Percentiles rank a stretch among this genome's conserved stretches.
phyloP scores from a whole-genome alignment of 2,888 invertebrate genomes.

The Aspidapion aeneum region DNA sequence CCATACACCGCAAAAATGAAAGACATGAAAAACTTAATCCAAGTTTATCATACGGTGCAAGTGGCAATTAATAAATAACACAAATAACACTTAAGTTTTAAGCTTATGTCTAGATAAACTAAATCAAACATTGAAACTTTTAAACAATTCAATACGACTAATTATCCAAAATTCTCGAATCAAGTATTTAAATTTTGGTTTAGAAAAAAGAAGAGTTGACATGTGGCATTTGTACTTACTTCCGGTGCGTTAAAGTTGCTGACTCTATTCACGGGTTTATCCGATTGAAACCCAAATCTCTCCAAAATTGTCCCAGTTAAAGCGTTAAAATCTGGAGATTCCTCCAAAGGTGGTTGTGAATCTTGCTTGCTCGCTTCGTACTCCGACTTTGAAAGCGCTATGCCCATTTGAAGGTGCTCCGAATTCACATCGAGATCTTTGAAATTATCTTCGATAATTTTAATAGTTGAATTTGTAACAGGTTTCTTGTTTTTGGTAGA shows the following conservation, averaged over 20 bases:
- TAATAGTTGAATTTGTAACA: constrained; percentile 39
- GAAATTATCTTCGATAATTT: constrained; percentile 51
- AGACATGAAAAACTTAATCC: no score
- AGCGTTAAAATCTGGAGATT: constrained; percentile 12
- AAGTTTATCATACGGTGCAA: no score
- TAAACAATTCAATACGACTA: no score
- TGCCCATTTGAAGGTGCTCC: constrained; percentile 63
- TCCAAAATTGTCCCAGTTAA: constrained; percentile 49
- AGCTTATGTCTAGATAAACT: no score
- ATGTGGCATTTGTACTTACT: background rate
- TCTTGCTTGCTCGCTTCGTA: constrained; percentile 30
- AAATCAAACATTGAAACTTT: no score
- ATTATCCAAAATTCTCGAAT: no score
- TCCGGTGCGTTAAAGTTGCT: background rate
- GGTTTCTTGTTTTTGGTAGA: constrained; percentile 39
- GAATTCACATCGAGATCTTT: constrained; percentile 55
- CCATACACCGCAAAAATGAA: no score
- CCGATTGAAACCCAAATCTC: constrained; percentile 58
- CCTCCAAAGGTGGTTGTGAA: constrained; percentile 13
- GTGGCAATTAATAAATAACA: no score
- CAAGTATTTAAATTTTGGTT: no score
- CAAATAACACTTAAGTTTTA: no score
- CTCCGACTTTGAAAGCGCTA: constrained; percentile 62
- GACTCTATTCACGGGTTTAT: constrained; percentile 14
- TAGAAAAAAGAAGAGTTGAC: no score